Conservation (phyloP, 2,797 vertebrate genomes). For the Myiotriccus ornatus region DNA sequence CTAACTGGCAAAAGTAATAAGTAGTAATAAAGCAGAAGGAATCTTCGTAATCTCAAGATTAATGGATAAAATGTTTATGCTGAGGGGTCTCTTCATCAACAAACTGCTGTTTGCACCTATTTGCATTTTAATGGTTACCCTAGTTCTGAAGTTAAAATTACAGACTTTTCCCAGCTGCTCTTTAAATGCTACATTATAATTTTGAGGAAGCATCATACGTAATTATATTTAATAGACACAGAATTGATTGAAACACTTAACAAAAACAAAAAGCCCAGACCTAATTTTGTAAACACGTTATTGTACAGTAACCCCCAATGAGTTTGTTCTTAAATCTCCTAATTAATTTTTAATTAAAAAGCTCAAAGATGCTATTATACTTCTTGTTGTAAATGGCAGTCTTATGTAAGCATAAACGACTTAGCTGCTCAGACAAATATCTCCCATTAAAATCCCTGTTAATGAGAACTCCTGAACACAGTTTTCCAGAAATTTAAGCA, state of each 20-base stretch:
- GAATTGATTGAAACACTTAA: conserved; percentile 80
- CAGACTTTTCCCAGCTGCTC: conserved; percentile 76
- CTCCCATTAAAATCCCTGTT: conserved; percentile 51
- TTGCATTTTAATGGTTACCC: conserved; percentile 77
- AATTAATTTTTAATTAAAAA: conserved; percentile 86
- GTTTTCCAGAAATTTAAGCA: background rate
- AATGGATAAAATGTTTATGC: conserved; percentile 43
- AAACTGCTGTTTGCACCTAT: conserved; percentile 62
- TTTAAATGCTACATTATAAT: conserved; percentile 75
- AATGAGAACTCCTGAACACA: conserved; percentile 25
- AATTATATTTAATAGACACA: conserved; percentile 80
- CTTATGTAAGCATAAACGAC: conserved; percentile 39
- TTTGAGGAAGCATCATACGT: conserved; percentile 75
- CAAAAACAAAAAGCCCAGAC: conserved; percentile 72
- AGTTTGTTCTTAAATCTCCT: conserved; percentile 80
- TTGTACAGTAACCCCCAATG: conserved; percentile 78
- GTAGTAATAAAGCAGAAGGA: background rate
- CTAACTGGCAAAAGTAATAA: conserved; percentile 33
- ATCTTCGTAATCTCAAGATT: conserved; percentile 10
- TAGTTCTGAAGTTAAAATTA: conserved; percentile 72
- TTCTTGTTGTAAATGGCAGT: conserved; percentile 69
- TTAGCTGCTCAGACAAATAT: conserved; percentile 55
- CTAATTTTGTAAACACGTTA: conserved; percentile 78
- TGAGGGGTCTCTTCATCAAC: conserved; percentile 8
- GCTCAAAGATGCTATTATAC: conserved; percentile 77